Evolutionary conservation across 92 coral and sea anemone genomes (phyloP).

Genomic region (Parazoanthus swiftii): DNA sequence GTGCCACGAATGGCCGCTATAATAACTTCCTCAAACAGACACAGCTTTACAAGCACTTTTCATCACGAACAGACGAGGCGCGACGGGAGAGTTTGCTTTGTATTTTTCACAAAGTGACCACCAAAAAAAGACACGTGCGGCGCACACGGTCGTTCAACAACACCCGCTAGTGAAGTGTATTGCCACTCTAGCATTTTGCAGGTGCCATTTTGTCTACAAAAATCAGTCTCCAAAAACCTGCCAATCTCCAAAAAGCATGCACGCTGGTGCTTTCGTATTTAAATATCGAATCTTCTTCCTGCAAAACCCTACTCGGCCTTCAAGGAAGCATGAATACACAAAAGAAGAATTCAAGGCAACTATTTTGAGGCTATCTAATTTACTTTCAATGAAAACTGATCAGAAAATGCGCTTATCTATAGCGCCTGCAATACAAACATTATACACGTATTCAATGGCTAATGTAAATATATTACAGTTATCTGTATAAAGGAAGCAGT

Average conservation of each 20-base stretch:
- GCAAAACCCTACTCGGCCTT: background rate
- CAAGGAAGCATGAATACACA: background rate
- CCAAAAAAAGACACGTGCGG: constrained; percentile 6
- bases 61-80: constrained; percentile 17
- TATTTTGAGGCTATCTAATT: constrained; percentile 10
- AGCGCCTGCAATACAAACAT: constrained; percentile 31
- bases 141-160: constrained; percentile 19
- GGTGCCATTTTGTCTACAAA: constrained; percentile 37
- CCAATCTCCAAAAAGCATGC: background rate
- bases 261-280: background rate
- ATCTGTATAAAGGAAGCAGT: constrained; percentile 25
- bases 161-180: constrained; percentile 24
- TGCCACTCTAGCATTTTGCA: constrained; percentile 1
- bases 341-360: background rate
- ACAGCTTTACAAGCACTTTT: constrained; percentile 24
- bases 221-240: background rate
- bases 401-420: constrained; percentile 22
- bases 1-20: background rate
- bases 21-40: constrained; percentile 39
- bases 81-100: constrained; percentile 21
- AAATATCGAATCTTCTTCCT: background rate
- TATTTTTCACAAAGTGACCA: constrained; percentile 17
- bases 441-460: constrained; percentile 22
- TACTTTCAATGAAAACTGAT: constrained; percentile 23
- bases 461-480: constrained; percentile 43